Evolutionary conservation across 2,888 invertebrate genomes (phyloP).

Genomic region (Sarcophaga subvicina): DNA sequence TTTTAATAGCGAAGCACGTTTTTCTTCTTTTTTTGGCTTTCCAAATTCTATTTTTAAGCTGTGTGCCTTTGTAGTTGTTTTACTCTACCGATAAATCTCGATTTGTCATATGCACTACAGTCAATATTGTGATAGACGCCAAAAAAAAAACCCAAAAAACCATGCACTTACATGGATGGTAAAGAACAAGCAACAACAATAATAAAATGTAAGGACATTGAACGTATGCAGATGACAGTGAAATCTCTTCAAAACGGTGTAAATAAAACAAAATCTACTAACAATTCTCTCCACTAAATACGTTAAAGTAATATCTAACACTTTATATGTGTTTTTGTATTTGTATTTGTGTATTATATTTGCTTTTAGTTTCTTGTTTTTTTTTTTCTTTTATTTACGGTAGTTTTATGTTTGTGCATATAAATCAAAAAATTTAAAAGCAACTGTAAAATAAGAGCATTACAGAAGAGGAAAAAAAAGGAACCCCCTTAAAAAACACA

Average conservation of each 20-base stretch:
- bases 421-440: constrained; percentile 66
- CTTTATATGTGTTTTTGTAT: neutral
- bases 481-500: neutral
- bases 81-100: constrained; percentile 68
- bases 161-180: neutral
- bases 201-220: constrained; percentile 36
- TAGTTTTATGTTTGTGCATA: constrained; percentile 48
- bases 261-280: constrained; percentile 7
- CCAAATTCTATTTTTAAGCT: constrained; percentile 39
- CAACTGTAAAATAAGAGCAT: neutral
- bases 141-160: constrained; percentile 31
- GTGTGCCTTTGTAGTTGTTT: constrained; percentile 39
- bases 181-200: constrained; percentile 5
- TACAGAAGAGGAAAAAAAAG: neutral
- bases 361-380: constrained; percentile 13
- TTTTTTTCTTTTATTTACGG: neutral
- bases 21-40: constrained; percentile 5
- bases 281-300: neutral
- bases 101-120: constrained; percentile 59
- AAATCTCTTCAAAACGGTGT: constrained; percentile 14
- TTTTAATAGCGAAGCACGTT: neutral
- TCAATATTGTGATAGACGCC: constrained; percentile 60
- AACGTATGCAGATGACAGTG: constrained; percentile 33
- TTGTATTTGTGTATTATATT: neutral
- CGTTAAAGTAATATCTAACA: neutral